Percentiles rank a stretch among this genome's conserved stretches.
These are phyloP conservation scores for Aptenodytes forsteri DNA, from an alignment of 2,113 vertebrate genomes.

Conservation along the genomic window DNA sequence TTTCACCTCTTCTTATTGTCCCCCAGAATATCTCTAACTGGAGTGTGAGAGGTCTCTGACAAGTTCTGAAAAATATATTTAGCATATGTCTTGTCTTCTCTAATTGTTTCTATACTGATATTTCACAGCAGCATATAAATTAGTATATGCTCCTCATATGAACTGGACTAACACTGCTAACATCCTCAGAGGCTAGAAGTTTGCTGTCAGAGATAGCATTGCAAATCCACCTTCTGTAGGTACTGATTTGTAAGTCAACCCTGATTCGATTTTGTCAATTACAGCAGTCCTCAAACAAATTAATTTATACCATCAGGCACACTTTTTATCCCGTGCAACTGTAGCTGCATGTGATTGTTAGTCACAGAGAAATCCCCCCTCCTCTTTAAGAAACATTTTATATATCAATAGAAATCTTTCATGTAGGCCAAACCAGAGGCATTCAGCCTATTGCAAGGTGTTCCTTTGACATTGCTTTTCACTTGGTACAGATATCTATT, in stretches of 20 bases:
- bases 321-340: not conserved
- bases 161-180: not conserved
- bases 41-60: not conserved
- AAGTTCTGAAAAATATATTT: not conserved
- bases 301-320: not conserved
- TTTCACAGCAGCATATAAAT: not conserved
- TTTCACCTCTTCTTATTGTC: not conserved
- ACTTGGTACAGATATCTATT: not conserved
- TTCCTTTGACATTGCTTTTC: not conserved
- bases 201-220: not conserved
- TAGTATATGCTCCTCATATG: not conserved
- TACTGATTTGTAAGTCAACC: not conserved
- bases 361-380: not conserved
- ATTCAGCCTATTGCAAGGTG: not conserved
- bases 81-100: not conserved
- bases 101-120: not conserved
- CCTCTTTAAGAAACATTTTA: not conserved
- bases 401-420: not conserved
- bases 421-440: not conserved
- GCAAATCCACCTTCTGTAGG: not conserved
- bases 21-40: not conserved
- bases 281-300: not conserved
- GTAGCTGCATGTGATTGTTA: not conserved
- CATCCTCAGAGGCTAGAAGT: not conserved
- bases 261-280: not conserved